These are phyloP conservation scores for Hystrix brachyura DNA, from an alignment of 2,113 vertebrate genomes.

Conservation along the genomic window DNA sequence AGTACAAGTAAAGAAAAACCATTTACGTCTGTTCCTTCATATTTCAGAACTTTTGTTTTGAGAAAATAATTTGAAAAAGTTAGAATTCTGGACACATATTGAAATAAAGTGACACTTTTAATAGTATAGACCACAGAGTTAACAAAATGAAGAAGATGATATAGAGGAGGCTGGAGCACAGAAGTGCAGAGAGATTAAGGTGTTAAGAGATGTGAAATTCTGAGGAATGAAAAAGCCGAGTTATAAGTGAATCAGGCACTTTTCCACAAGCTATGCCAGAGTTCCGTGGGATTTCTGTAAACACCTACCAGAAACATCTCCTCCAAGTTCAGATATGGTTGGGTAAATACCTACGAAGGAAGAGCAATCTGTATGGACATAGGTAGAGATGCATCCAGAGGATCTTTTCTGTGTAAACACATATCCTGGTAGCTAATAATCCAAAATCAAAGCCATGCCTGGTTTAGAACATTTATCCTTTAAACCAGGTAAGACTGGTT, in stretches of 20 bases:
- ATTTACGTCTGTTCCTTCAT: background rate
- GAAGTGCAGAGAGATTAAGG: background rate
- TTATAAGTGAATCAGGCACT: background rate
- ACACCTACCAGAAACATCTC: background rate
- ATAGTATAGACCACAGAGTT: background rate
- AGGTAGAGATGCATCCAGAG: background rate
- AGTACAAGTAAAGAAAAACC: background rate
- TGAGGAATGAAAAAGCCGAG: background rate
- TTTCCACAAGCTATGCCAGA: background rate
- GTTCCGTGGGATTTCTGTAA: slow-evolving; percentile 31
- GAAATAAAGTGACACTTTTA: slow-evolving; percentile 24
- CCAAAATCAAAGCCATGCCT: slow-evolving; percentile 41
- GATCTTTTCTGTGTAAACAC: background rate
- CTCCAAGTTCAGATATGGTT: background rate
- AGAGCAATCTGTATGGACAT: background rate
- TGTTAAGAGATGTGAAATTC: background rate
- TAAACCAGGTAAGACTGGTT: slow-evolving; percentile 30
- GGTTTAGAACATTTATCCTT: slow-evolving; percentile 47
- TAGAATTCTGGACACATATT: background rate
- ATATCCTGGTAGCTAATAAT: background rate
- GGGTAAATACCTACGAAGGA: background rate
- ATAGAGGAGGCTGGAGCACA: background rate
- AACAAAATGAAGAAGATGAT: background rate
- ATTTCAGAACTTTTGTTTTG: background rate
- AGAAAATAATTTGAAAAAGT: background rate